phyloP scores from a whole-genome alignment of 1,140 invertebrate species.

The Neocloeon triangulifer region DNA sequence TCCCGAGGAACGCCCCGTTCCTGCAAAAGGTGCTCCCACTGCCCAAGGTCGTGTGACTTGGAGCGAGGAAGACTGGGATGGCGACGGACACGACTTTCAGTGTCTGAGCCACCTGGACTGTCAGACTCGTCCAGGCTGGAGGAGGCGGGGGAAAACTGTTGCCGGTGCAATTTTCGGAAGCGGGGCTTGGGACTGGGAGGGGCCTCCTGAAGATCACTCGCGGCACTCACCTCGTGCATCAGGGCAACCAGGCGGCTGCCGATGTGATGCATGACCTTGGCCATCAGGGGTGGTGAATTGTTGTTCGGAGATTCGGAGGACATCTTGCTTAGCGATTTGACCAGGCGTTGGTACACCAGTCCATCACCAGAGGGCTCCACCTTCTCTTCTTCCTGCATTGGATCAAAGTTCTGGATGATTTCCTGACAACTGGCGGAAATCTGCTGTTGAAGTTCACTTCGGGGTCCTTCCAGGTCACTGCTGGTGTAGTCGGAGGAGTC shows the following conservation, averaged over 20 bases:
- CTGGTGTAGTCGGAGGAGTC: constrained; percentile 78
- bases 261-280: constrained; percentile 82
- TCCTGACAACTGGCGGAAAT: constrained; percentile 70
- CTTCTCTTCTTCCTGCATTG: constrained; percentile 15
- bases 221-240: constrained; percentile 77
- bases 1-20: neutral
- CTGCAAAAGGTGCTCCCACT: constrained; percentile 1
- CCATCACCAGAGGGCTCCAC: constrained; percentile 15
- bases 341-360: constrained; percentile 65
- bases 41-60: constrained; percentile 44
- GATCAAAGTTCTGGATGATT: constrained; percentile 66
- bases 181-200: constrained; percentile 8
- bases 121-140: constrained; percentile 57
- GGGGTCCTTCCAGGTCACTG: constrained; percentile 59
- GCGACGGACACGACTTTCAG: constrained; percentile 17
- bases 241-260: constrained; percentile 66
- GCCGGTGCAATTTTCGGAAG: constrained; percentile 25
- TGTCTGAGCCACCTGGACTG: constrained; percentile 18
- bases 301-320: constrained; percentile 24
- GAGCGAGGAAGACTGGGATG: constrained; percentile 29
- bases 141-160: constrained; percentile 33
- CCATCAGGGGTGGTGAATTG: constrained; percentile 64
- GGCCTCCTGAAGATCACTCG: constrained; percentile 12
- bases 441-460: constrained; percentile 51
- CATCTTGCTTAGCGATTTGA: constrained; percentile 55